Evolutionary conservation across 2,888 invertebrate species (phyloP), one percentile per base, ranked within the genome.

Genomic region (Archips xylosteana): DNA sequence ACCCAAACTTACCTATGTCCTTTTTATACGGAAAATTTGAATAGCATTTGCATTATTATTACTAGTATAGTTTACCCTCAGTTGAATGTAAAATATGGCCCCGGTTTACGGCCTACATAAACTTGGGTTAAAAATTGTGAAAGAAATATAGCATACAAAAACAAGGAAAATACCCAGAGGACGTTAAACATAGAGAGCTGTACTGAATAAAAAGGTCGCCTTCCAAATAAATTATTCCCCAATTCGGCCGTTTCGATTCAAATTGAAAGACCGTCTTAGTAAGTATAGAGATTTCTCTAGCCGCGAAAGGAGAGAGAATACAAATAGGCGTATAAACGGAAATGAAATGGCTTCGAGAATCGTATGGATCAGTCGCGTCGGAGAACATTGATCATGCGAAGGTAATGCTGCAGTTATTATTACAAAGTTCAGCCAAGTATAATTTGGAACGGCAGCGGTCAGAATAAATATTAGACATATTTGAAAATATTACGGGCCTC

Each of bases 231-330:
- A 91, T 92, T 89, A 91, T 91, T 89, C 87, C 87, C 87, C 88
- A 87, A 92, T 90, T 90, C 92, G 89, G 87, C 88, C 89, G 89
- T 91, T 92, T 90, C 91, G 85, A 92, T 92, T 92, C 90, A 90
- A 92, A 93, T 92, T 91, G 92, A 92, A 92, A 93, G 89, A 91
- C 85, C 89, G 90, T 90, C 87, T 87, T 86, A 88, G 86, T 90
- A 65, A 65, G 65, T 49, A 91, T 90, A 90, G 87, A 92, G 89
- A 91, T 92, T 92, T 91, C 83, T 91, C 88, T 91, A 90, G 90
- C 90, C 90, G 84, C 89, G 86, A 85, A 86, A 83, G 87, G 89
- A 88, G 84, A 89, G 85, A 89, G 89, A 92, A 92, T 91, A 93
- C 90, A 91, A 92, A 92, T 92, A 90, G 90, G 85, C 89, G 87